phyloP scores from a whole-genome alignment of 2,888 invertebrate genomes.

The Cheilosia pagana region DNA sequence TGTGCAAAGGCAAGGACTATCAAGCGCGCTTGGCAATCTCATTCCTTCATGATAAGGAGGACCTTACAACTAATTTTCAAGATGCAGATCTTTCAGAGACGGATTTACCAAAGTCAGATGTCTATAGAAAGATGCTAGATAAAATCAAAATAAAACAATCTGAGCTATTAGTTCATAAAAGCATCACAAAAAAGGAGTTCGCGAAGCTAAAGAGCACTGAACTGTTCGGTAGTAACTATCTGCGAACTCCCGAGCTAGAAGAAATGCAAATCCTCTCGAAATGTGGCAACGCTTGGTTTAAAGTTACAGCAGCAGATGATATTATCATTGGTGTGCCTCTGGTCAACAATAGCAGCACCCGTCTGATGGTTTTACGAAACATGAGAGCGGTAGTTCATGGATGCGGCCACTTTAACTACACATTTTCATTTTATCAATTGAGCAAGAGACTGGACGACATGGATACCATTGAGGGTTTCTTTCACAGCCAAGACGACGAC shows the following conservation, averaged over 20 bases:
- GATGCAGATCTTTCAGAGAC: neutral
- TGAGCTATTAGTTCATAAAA: conserved; percentile 78
- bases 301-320: conserved; percentile 73
- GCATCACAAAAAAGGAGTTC: conserved; percentile 78
- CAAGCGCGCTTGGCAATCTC: conserved; percentile 78
- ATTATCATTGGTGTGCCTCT: conserved; percentile 79
- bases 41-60: conserved; percentile 71
- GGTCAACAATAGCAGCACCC: conserved; percentile 77
- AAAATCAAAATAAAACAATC: conserved; percentile 76
- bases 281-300: conserved; percentile 80
- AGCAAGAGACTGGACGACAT: conserved; percentile 73
- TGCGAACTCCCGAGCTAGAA: conserved; percentile 78
- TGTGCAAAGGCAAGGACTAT: conserved; percentile 76
- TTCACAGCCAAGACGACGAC: conserved; percentile 64
- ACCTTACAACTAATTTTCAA: conserved; percentile 78
- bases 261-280: conserved; percentile 80
- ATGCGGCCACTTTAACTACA: conserved; percentile 55
- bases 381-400: conserved; percentile 72
- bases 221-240: conserved; percentile 77
- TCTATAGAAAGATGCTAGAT: conserved; percentile 13
- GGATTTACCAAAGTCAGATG: neutral
- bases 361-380: conserved; percentile 74
- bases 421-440: conserved; percentile 79
- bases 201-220: conserved; percentile 74
- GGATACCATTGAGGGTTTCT: conserved; percentile 74